Evolutionary conservation across 2,888 invertebrate genomes (phyloP).

Genomic region (Hydroisotoma schaefferi): DNA sequence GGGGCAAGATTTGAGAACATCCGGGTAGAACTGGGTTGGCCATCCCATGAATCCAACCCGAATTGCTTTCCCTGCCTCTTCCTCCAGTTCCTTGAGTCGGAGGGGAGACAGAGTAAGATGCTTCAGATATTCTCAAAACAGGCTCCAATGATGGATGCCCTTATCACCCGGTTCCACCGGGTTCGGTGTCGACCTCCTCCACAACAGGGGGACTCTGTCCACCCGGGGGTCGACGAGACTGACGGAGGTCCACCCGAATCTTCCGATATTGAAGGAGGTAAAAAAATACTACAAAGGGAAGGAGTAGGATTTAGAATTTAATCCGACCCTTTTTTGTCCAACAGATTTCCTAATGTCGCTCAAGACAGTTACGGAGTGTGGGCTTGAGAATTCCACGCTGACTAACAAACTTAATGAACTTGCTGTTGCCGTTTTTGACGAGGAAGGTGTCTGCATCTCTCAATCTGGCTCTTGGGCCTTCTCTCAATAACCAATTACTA

Average conservation of each 20-base stretch:
- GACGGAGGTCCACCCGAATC: slow-evolving; percentile 33
- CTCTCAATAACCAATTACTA: slow-evolving; percentile 55
- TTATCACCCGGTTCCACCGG: slow-evolving; percentile 45
- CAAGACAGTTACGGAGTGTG: slow-evolving; percentile 50
- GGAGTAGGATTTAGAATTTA: no score
- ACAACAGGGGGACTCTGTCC: slow-evolving; percentile 28
- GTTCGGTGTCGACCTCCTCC: slow-evolving; percentile 42
- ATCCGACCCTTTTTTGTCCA: slow-evolving; percentile 41
- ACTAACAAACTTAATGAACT: slow-evolving; percentile 81
- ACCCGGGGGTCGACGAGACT: slow-evolving; percentile 26
- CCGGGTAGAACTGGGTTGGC: slow-evolving; percentile 88
- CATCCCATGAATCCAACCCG: slow-evolving; percentile 72
- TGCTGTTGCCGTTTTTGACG: slow-evolving; percentile 84
- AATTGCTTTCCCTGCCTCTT: slow-evolving; percentile 89
- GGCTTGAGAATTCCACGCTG: slow-evolving; percentile 61
- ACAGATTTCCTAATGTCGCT: slow-evolving; percentile 55
- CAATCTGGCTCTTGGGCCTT: slow-evolving; percentile 82
- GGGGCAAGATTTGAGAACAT: slow-evolving; percentile 84
- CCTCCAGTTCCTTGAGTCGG: slow-evolving; percentile 75
- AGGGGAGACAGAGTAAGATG: slow-evolving; percentile 73
- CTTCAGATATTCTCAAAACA: slow-evolving; percentile 61
- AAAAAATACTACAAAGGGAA: neutral
- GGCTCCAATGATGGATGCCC: slow-evolving; percentile 50
- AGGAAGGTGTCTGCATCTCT: slow-evolving; percentile 76
- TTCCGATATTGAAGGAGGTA: slow-evolving; percentile 44